Evolutionary conservation across 1,140 invertebrate species (phyloP).

Genomic region (Caenorhabditis latens): DNA sequence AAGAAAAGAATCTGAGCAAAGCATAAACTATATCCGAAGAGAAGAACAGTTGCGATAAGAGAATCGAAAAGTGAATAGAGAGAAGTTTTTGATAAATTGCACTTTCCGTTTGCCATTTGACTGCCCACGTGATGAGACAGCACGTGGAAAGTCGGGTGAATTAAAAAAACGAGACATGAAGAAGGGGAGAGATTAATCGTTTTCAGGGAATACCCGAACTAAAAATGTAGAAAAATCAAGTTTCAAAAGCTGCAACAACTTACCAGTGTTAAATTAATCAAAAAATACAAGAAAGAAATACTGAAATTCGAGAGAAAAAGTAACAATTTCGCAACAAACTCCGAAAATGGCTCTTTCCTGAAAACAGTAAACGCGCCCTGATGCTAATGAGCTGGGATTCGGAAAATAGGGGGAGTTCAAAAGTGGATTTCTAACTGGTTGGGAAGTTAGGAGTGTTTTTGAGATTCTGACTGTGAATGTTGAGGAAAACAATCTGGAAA

Average conservation of each 20-base stretch:
- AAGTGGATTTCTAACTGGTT: not conserved
- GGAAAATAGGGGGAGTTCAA: conserved; percentile 8
- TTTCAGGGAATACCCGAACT: not conserved
- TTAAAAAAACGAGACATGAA: conserved; percentile 19
- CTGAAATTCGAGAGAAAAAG: not conserved
- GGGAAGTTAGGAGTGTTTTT: not conserved
- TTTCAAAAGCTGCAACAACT: not conserved
- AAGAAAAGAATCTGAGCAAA: not conserved
- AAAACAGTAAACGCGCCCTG: not conserved
- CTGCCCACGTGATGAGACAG: conserved; percentile 37
- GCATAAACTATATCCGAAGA: not conserved
- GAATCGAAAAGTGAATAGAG: not conserved
- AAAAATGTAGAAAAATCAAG: not conserved
- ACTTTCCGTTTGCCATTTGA: conserved; percentile 47
- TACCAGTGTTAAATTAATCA: not conserved
- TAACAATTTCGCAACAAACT: conserved; percentile 18
- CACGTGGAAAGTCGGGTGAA: conserved; percentile 16
- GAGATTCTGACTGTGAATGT: not conserved
- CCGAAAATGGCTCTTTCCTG: conserved; percentile 13
- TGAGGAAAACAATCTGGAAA: conserved; percentile 25
- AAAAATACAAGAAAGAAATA: not conserved
- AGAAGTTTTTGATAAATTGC: conserved; percentile 35
- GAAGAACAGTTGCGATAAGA: conserved; percentile 14
- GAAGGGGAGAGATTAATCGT: not conserved
- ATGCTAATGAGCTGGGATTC: conserved; percentile 6